Base-by-base conservation (phyloP, 2,797 vertebrate genomes). In the Heterohyrax brucei region DNA sequence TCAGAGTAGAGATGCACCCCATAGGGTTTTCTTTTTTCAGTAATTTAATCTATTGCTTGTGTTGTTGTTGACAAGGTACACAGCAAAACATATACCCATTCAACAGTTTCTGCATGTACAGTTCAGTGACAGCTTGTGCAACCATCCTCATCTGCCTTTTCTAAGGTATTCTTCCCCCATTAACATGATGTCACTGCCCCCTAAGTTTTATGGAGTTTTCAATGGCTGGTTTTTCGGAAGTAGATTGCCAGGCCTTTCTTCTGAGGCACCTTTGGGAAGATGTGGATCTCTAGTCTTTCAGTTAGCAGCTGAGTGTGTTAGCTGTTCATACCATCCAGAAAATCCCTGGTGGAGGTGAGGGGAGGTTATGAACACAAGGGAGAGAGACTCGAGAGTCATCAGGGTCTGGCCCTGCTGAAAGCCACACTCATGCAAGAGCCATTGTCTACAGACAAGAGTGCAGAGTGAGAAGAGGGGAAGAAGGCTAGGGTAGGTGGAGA, bases 321-420 rank as follows among this genome's bases (percentile, higher is more conserved):
- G 30, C 66, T 70, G 68, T 39, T 72, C 21, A 18, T 12, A 33
- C n/a, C 33, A 10, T 12, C 16, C n/a, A 72, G 70, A 64, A 86
- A 46, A 18, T 12, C 61, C 7, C 26, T 26, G 19, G 16, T 26
- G 59, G 59, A 48, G 56, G 50, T n/a, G 72, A 56, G 44, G 39
- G 44, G 68, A 13, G 18, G 33, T 61, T n/a, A 53, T 30, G 61
- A 76, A n/a, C 24, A 30, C 28, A 7, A 26, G 7, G 39, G n/a
- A 50, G 0, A 18, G 80, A 91, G 26, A 10, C 62, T 59, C 3
- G 44, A 2, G 0, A 7, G 7, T 7, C 46, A 1, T 53, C 39
- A 46, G 88, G 62, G 28, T 53, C 46, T 61, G 72, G 72, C 4
- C 0, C 91, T 53, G 21, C 28, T 56, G 2, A n/a, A 56, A n/a